Percentiles rank a stretch among this genome's conserved stretches.
Conservation (phyloP, 30 jellyfish, hydroid and myxozoan genomes). For the Turritopsis rubra region DNA sequence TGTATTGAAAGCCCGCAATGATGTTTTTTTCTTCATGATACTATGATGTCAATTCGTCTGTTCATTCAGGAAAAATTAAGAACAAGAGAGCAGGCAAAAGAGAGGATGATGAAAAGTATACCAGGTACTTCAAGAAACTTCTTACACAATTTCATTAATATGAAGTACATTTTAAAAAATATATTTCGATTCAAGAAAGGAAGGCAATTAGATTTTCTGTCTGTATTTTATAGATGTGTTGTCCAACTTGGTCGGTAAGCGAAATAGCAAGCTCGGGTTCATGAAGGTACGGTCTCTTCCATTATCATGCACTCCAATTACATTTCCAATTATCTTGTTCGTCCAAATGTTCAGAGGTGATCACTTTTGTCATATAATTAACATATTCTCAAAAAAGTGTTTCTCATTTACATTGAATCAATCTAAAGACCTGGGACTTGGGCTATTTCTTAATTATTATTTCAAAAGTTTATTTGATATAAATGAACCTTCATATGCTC, state of each 20-base stretch:
- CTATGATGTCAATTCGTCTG: neutral
- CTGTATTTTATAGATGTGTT: slow-evolving; percentile 51
- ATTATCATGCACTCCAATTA: neutral
- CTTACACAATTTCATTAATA: too few relatives aligned
- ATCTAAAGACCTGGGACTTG: too few relatives aligned
- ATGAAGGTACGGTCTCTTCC: slow-evolving; percentile 41
- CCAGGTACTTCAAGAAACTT: slow-evolving; percentile 91
- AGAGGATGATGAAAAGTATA: slow-evolving; percentile 71
- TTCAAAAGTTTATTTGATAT: too few relatives aligned
- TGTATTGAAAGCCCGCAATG: neutral
- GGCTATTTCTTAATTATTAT: too few relatives aligned
- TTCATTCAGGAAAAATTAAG: slow-evolving; percentile 68
- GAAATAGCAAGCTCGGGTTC: slow-evolving; percentile 84
- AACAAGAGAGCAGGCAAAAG: slow-evolving; percentile 95
- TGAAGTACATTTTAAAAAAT: neutral
- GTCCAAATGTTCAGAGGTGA: neutral
- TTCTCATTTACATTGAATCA: too few relatives aligned
- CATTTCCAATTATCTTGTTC: neutral
- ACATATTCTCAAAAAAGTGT: too few relatives aligned
- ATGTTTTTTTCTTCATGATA: neutral
- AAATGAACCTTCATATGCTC: too few relatives aligned
- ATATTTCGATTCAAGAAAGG: neutral
- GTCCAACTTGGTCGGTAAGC: slow-evolving; percentile 79
- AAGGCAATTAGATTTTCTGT: neutral
- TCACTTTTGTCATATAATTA: neutral